These are phyloP conservation scores for Rhagophthalmus giganteus DNA, from an alignment of 2,888 invertebrate genomes.

Conservation along the genomic window DNA sequence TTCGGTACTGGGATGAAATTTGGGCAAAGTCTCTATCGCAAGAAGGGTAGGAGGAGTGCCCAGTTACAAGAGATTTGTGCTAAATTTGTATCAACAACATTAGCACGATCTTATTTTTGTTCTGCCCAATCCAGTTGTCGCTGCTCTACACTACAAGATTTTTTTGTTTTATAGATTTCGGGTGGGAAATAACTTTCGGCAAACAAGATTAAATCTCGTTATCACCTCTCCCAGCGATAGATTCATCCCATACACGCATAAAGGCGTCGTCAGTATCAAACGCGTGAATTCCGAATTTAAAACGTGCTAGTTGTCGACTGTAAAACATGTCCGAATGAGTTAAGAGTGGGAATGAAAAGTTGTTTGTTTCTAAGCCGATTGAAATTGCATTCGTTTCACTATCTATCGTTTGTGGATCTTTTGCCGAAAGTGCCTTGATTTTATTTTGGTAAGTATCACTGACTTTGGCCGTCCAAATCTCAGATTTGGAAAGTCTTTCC, in stretches of 20 bases:
- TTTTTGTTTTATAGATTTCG: no score
- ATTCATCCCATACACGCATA: slow-evolving; percentile 7
- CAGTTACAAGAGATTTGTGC: slow-evolving; percentile 12
- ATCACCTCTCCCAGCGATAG: slow-evolving; percentile 11
- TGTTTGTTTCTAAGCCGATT: slow-evolving; percentile 18
- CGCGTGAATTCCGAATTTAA: slow-evolving; percentile 3
- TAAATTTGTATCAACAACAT: slow-evolving; percentile 10
- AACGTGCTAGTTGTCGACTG: no score
- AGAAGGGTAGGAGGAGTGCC: slow-evolving; percentile 15
- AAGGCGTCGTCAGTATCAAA: slow-evolving; percentile 3
- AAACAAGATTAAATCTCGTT: slow-evolving; percentile 8
- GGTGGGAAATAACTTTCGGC: slow-evolving; percentile 3
- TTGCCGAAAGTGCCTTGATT: slow-evolving; percentile 3
- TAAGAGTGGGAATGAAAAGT: slow-evolving; percentile 10
- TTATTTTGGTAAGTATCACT: slow-evolving; percentile 9
- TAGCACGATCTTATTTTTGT: slow-evolving; percentile 12
- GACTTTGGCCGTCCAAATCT: slow-evolving; percentile 7
- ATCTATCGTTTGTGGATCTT: slow-evolving; percentile 3
- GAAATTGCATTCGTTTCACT: slow-evolving; percentile 12
- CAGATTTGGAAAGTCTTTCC: slow-evolving; percentile 8
- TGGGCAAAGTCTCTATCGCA: no score
- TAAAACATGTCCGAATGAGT: no score
- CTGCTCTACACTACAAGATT: no score
- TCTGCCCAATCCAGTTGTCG: slow-evolving; percentile 12
- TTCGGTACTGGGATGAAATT: no score